These are phyloP conservation scores for Listronotus oregonensis DNA, from an alignment of 1,140 invertebrate genomes.

Conservation along the genomic window DNA sequence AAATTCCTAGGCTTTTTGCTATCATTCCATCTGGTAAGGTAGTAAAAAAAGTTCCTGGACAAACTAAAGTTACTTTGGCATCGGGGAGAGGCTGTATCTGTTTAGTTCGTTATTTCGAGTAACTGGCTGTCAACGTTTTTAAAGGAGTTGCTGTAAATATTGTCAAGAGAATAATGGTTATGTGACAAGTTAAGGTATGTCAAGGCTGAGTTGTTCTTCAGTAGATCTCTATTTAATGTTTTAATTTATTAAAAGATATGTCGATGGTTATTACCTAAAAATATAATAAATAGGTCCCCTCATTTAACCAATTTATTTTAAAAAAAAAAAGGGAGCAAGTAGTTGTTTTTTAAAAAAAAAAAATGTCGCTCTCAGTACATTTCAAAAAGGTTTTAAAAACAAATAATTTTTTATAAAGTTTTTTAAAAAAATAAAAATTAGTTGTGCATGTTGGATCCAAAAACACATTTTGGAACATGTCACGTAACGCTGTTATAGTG, in stretches of 20 bases:
- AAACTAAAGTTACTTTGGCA: slow-evolving; percentile 62
- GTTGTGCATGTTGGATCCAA: no score
- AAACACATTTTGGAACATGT: no score
- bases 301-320: no score
- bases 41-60: slow-evolving; percentile 63
- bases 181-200: slow-evolving; percentile 65
- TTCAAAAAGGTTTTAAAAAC: no score
- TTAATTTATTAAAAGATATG: slow-evolving; percentile 68
- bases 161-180: slow-evolving; percentile 65
- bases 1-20: slow-evolving; percentile 60
- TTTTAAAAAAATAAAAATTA: no score
- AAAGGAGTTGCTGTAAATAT: slow-evolving; percentile 62
- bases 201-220: slow-evolving; percentile 62
- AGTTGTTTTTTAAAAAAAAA: no score
- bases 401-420: no score
- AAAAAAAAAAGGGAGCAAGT: no score
- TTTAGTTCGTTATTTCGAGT: slow-evolving; percentile 63
- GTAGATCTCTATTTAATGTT: slow-evolving; percentile 59
- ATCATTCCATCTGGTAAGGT: slow-evolving; percentile 62
- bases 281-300: no score
- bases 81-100: slow-evolving; percentile 59
- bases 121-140: slow-evolving; percentile 62
- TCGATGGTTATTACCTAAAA: slow-evolving; percentile 31
- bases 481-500: no score
- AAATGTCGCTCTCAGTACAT: no score